Base-by-base conservation (phyloP, 2,797 vertebrate species). In the Hafferia zeledoni region DNA sequence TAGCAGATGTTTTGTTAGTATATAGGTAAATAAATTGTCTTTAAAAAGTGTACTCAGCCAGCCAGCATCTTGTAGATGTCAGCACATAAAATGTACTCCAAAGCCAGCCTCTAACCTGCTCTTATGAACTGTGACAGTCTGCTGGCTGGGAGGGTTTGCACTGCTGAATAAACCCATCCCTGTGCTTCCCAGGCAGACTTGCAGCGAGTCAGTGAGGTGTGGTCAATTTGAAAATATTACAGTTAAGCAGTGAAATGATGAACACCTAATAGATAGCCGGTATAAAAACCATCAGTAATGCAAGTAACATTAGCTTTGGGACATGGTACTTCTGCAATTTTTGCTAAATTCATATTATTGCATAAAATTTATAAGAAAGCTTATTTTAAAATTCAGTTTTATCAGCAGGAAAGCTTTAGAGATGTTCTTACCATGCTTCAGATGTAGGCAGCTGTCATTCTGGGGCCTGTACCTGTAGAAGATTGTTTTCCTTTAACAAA, bases 391-490 rank as follows among this genome's bases (percentile, higher is more conserved):
- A 78, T 82, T 95, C 85, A 92, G 83, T 55, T 94, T 96, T 91
- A 97, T 96, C 94, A 97, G 95, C 95, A 96, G 96, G 75, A 97
- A 98, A 97, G 90, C 97, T 97, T 97, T 97, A 98, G 97, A 97
- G 97, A 97, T 85, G 83, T 96, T 98, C 99, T 99, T 99, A 99
- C 99, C 99, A 99, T 99, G 98, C 98, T 98, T 99, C 99, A 99
- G 99, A 99, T 99, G 99, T 99, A 99, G 98, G 99, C 99, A 98
- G 99, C 99, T 99, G 99, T 99, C 99, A 99, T 99, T 99, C 99
- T 99, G 98, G 99, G 99, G 98, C 98, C 99, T 99, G 99, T 99
- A 99, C 99, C 99, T 99, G 99, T 97, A 99, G 99, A 99, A 99
- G 98, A 99, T 99, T 95, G 98, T 95, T 98, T 98, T 98, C 98